phyloP scores from a whole-genome alignment of 1,140 invertebrate genomes.

The Brachionus manjavacas region DNA sequence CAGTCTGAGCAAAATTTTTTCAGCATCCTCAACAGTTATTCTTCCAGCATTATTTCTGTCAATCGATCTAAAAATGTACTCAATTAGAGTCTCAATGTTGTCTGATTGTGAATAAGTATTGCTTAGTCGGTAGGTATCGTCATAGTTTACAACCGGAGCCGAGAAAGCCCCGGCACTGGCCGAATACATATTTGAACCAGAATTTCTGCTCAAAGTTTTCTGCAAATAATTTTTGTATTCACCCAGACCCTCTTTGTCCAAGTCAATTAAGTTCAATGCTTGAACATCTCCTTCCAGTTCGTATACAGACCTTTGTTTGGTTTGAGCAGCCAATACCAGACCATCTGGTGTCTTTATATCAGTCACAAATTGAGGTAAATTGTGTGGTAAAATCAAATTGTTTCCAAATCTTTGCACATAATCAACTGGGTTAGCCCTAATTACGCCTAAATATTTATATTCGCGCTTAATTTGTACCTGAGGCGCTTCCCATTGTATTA shows the following conservation, averaged over 20 bases:
- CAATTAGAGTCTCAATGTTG: conserved; percentile 26
- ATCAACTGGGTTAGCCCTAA: conserved; percentile 30
- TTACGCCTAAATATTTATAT: conserved; percentile 36
- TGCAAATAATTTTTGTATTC: conserved; percentile 36
- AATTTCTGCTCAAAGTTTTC: not conserved
- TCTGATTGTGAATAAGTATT: not conserved
- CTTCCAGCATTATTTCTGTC: conserved; percentile 22
- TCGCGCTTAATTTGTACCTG: conserved; percentile 36
- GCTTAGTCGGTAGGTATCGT: not conserved
- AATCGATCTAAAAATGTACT: conserved; percentile 29
- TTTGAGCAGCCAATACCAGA: not conserved
- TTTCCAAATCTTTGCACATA: conserved; percentile 39
- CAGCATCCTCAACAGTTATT: conserved; percentile 31
- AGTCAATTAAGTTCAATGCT: conserved; percentile 33
- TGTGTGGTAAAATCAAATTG: not conserved
- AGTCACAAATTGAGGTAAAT: conserved; percentile 13
- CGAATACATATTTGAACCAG: not conserved
- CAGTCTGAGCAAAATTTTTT: conserved; percentile 29
- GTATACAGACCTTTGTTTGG: not conserved
- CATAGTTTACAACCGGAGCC: not conserved
- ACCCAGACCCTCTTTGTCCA: conserved; percentile 26
- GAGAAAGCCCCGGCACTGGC: not conserved
- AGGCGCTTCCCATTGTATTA: conserved; percentile 42
- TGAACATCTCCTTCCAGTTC: conserved; percentile 30
- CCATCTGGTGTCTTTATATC: conserved; percentile 39